These are phyloP conservation scores for Homarus gammarus DNA, from an alignment of 2,888 invertebrate species.

Conservation along the genomic window DNA sequence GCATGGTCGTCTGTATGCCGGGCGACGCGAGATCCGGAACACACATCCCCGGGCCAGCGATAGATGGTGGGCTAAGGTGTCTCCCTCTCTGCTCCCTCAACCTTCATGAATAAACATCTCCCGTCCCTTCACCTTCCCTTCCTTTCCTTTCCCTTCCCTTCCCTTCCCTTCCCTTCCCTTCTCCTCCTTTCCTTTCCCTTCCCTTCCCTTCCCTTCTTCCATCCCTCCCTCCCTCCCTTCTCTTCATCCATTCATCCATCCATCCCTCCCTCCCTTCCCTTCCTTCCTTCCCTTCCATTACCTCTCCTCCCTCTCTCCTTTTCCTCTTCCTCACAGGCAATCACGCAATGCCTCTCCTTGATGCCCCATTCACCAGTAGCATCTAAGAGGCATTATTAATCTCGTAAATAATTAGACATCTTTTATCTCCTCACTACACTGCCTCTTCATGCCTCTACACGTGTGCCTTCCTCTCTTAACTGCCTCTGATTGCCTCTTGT, in stretches of 20 bases:
- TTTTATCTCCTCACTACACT: no score
- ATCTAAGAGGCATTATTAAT: no score
- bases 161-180: not conserved
- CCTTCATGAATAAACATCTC: slow-evolving; percentile 3
- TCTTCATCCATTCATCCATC: not conserved
- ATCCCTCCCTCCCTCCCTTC: not conserved
- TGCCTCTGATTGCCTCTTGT: no score
- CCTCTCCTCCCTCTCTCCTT: no score
- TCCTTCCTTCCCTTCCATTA: no score
- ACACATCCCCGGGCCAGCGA: not conserved
- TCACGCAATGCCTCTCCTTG: no score
- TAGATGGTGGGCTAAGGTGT: not conserved
- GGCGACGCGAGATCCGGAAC: not conserved
- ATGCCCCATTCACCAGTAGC: no score
- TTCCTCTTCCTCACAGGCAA: no score
- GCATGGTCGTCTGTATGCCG: not conserved
- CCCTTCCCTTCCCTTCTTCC: not conserved
- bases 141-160: not conserved
- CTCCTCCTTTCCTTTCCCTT: not conserved
- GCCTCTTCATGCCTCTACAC: no score
- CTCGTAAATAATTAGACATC: no score
- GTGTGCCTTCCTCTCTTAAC: no score
- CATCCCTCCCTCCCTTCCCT: no score
- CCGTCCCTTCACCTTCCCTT: not conserved
- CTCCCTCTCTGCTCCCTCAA: not conserved